A percentile compares a stretch with the other conserved stretches of the same genome.
Evolutionary conservation across 2,888 invertebrate species (phyloP).

Genomic region (Gibbula magus): DNA sequence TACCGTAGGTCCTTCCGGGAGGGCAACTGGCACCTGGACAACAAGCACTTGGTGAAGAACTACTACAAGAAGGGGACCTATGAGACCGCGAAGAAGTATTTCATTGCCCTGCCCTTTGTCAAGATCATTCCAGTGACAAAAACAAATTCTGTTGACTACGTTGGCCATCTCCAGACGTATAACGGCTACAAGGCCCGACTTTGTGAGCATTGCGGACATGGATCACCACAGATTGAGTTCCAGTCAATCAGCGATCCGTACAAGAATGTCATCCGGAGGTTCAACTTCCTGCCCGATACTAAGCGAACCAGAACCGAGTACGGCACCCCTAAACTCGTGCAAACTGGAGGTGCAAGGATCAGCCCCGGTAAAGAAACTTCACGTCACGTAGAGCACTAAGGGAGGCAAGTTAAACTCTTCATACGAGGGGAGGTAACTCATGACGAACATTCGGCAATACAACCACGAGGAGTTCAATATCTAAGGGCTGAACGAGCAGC

Average conservation of each 20-base stretch:
- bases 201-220: not conserved
- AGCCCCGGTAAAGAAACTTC: not conserved
- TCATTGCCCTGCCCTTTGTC: conserved; percentile 15
- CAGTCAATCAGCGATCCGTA: not conserved
- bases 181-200: conserved; percentile 9
- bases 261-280: not conserved
- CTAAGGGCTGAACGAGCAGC: no score
- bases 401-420: no score
- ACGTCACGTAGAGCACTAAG: no score
- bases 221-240: conserved; percentile 8
- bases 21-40: not conserved
- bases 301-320: not conserved
- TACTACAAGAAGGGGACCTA: conserved; percentile 14
- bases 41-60: not conserved
- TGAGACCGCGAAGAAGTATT: not conserved
- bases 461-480: no score
- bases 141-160: not conserved
- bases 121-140: conserved; percentile 3
- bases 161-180: not conserved
- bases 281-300: not conserved
- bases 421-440: no score
- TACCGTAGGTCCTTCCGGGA: not conserved
- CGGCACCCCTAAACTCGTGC: not conserved
- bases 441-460: no score
- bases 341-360: not conserved